Conservation (phyloP, 1,140 invertebrate species). For the Caerostris extrusa region DNA sequence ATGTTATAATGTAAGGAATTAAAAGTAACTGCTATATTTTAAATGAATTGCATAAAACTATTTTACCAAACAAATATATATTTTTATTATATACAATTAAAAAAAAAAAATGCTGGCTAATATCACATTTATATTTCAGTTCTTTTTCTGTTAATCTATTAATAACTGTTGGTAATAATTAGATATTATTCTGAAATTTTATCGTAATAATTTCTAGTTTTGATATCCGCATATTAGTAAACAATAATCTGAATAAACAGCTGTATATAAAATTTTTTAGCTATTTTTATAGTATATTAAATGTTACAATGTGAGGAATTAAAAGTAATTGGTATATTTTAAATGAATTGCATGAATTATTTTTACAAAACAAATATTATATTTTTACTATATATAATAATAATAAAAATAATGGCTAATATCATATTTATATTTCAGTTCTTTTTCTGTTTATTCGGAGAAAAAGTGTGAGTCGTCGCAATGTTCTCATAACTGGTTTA, state of each 20-base stretch:
- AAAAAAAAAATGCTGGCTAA: not conserved
- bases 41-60: no score
- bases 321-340: no score
- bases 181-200: not conserved
- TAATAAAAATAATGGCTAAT: not conserved
- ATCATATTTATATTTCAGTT: slow-evolving; percentile 19
- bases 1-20: not conserved
- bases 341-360: no score
- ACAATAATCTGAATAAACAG: no score
- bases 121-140: slow-evolving; percentile 30
- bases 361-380: no score
- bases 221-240: not conserved
- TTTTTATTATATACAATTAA: no score
- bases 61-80: no score
- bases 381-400: no score
- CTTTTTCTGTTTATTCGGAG: slow-evolving; percentile 45
- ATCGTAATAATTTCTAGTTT: not conserved
- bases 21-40: no score
- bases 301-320: not conserved
- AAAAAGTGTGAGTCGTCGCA: slow-evolving; percentile 77
- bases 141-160: slow-evolving; percentile 47
- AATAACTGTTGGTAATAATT: slow-evolving; percentile 65
- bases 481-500: slow-evolving; percentile 89
- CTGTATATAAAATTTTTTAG: not conserved
- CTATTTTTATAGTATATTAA: not conserved